Evolutionary conservation across 23 tunicate species (phyloP).

Genomic region (Ciona savignyi): DNA sequence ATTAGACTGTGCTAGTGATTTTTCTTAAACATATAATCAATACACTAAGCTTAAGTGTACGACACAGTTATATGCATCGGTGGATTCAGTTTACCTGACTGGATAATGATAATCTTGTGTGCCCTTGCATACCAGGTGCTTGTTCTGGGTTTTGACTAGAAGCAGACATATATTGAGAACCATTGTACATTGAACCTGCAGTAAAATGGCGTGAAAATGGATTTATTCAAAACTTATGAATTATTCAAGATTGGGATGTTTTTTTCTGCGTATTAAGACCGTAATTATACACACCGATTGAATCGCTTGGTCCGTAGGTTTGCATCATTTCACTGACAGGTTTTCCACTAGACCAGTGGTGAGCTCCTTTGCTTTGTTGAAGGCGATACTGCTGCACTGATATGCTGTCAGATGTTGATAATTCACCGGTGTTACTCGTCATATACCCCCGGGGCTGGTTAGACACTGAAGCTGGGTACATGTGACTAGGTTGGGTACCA

Average conservation of each 20-base stretch:
- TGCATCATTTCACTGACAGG: slow-evolving; percentile 3
- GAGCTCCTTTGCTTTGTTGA: slow-evolving; percentile 15
- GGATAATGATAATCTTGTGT: not conserved
- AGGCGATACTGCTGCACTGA: slow-evolving; percentile 6
- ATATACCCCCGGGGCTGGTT: not conserved
- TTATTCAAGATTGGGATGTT: not conserved
- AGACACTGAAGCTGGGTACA: slow-evolving; percentile 5
- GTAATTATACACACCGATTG: slow-evolving; percentile 18
- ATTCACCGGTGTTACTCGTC: not conserved
- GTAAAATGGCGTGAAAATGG: not conserved
- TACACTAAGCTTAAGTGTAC: too few relatives aligned
- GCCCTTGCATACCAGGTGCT: not conserved
- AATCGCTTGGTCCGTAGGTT: slow-evolving; percentile 15
- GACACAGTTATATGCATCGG: too few relatives aligned
- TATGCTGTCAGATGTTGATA: not conserved
- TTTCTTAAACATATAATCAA: too few relatives aligned
- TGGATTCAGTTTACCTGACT: not conserved
- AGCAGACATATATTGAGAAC: slow-evolving; percentile 31
- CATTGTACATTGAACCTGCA: slow-evolving; percentile 36
- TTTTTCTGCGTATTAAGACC: not conserved
- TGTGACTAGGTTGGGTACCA: not conserved
- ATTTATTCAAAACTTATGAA: not conserved
- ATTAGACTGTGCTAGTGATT: too few relatives aligned
- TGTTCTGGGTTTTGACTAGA: not conserved
- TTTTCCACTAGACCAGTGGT: slow-evolving; percentile 18